Evolutionary conservation across 2,797 vertebrate genomes (phyloP).

Genomic region (Synanceia verrucosa): DNA sequence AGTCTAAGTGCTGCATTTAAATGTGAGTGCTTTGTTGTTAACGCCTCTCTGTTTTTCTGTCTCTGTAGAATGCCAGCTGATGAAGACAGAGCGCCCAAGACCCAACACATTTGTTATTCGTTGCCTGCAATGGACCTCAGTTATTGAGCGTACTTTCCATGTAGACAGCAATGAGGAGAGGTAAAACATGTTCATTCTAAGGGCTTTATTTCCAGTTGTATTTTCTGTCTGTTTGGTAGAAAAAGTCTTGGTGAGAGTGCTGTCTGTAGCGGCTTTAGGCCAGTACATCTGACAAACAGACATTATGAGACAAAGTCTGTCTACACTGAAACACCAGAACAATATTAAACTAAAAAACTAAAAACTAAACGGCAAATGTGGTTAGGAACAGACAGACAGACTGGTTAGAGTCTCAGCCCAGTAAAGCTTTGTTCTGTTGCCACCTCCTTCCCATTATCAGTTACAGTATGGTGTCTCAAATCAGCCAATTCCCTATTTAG

Average conservation of each 20-base stretch:
- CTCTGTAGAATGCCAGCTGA: conserved; percentile 91
- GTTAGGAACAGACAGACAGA: neutral
- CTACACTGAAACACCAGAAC: neutral
- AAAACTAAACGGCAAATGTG: conserved; percentile 3
- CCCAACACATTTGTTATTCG: conserved; percentile 96
- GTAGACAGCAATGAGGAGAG: conserved; percentile 92
- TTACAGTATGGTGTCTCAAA: neutral
- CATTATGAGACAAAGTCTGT: neutral
- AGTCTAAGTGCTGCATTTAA: neutral
- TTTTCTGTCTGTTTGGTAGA: neutral
- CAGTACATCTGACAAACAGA: neutral
- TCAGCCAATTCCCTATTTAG: neutral
- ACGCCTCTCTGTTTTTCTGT: neutral
- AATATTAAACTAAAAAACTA: neutral
- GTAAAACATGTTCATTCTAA: conserved; percentile 58
- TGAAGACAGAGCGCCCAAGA: conserved; percentile 93
- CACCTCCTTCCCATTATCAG: neutral
- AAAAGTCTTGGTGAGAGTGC: neutral
- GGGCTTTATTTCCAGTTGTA: neutral
- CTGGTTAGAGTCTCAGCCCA: neutral
- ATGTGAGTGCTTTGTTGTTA: neutral
- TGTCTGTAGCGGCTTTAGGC: neutral
- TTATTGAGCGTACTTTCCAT: conserved; percentile 95
- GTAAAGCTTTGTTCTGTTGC: neutral
- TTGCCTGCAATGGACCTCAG: conserved; percentile 96